Conservation (phyloP, 2,888 invertebrate species). For the Andrena dorsata region DNA sequence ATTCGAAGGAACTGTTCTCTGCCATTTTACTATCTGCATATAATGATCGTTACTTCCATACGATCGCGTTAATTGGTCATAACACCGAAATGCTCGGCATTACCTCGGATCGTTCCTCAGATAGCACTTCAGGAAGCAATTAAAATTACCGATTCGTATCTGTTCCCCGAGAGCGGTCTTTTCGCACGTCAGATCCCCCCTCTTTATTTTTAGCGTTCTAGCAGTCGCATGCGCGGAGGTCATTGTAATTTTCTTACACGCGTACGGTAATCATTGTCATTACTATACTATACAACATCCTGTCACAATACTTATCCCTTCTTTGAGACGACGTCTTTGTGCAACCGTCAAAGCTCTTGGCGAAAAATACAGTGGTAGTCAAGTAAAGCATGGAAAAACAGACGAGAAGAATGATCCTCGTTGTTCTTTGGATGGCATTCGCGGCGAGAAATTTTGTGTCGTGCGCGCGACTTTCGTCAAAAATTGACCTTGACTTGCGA, state of each 20-base stretch:
- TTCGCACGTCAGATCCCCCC: slow-evolving; percentile 17
- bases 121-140: slow-evolving; percentile 62
- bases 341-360: background rate
- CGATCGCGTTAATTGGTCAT: slow-evolving; percentile 15
- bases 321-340: slow-evolving; percentile 25
- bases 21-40: background rate
- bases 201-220: slow-evolving; percentile 35
- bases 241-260: slow-evolving; percentile 71
- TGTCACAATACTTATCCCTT: slow-evolving; percentile 60
- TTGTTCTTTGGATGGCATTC: background rate
- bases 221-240: slow-evolving; percentile 60
- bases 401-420: slow-evolving; percentile 10
- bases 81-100: slow-evolving; percentile 7
- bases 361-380: slow-evolving; percentile 18
- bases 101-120: slow-evolving; percentile 25
- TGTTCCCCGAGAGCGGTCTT: slow-evolving; percentile 14
- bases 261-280: slow-evolving; percentile 60
- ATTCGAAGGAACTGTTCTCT: background rate
- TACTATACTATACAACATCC: slow-evolving; percentile 57
- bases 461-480: slow-evolving; percentile 69
- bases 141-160: slow-evolving; percentile 46
- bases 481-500: slow-evolving; percentile 68
- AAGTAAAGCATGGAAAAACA: slow-evolving; percentile 41
- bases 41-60: slow-evolving; percentile 12
- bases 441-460: slow-evolving; percentile 51